Percentiles rank a stretch among this genome's conserved stretches.
Evolutionary conservation across 2,113 vertebrate species (phyloP).

Genomic region (Dasyurus viverrinus): DNA sequence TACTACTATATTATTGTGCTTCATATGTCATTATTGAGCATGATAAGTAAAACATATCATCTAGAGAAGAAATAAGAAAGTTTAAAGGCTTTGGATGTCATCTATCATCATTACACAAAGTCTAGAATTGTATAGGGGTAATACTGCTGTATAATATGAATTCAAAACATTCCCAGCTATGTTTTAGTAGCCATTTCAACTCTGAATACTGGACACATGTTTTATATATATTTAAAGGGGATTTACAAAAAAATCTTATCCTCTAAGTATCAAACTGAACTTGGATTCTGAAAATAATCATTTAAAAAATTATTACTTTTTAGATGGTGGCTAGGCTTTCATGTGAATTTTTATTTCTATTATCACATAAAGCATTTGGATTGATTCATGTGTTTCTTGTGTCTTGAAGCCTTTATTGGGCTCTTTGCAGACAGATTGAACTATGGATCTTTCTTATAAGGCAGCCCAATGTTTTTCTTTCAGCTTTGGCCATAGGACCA

Average conservation of each 20-base stretch:
- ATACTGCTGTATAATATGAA: slow-evolving; percentile 7
- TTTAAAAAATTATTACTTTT: neutral
- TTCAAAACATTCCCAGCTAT: neutral
- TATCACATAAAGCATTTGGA: slow-evolving; percentile 19
- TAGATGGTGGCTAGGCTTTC: neutral
- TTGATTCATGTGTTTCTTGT: neutral
- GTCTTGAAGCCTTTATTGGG: too few species aligned
- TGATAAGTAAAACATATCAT: slow-evolving; percentile 12
- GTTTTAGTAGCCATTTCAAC: neutral
- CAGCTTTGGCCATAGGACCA: too few species aligned
- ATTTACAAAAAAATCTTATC: neutral
- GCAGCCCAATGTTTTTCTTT: too few species aligned
- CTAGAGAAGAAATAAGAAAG: neutral
- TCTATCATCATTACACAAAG: neutral
- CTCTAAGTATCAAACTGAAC: rapidly evolving
- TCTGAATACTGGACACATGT: neutral
- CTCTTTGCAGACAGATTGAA: neutral
- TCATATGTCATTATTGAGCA: neutral
- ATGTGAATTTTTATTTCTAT: neutral
- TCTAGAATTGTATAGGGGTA: neutral
- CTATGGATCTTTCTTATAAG: neutral
- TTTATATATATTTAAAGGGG: neutral
- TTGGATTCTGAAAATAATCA: neutral
- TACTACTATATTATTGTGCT: neutral
- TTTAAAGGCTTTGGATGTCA: slow-evolving; percentile 44